Base-by-base conservation (phyloP, 2,797 vertebrate species). In the Epinephelus malabaricus region DNA sequence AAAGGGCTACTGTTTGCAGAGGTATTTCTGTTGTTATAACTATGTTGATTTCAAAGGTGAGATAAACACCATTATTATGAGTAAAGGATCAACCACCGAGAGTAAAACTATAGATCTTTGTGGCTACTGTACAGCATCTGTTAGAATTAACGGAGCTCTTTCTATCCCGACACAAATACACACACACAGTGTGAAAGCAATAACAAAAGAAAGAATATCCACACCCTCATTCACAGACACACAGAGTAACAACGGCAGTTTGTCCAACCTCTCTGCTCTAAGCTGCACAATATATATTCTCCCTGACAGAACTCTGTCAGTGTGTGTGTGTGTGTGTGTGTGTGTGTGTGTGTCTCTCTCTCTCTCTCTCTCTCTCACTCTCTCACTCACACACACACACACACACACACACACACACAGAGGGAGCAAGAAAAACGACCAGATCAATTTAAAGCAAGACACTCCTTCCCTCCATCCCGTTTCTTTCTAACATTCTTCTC, bases 401-500 rank as follows among this genome's bases (percentile, higher is more conserved):
- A 21, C 21, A 21, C 21, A 21, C 21, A 21, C 21, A 21, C 21
- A 21, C 21, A 21, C 21, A 21, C 27, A 6, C 38, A 40, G 73
- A 11, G 18, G 1, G 45, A 54, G 51, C 21, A 25, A 73, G 79
- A 55, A 51, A 23, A 69, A 66, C 12, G 14, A 75, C 72, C 46
- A n/a, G 15, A 74, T 70, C 43, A 78, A 50, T 84, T 69, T 70
- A 85, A 51, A 74, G 40, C 65, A 49, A 5, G 62, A 70, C 61
- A 58, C 66, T 78, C 76, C 67, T 77, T 71, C 51, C 67, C 70
- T 51, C 58, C 77, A 68, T 8, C 21, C 69, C 12, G 9, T 43
- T 43, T 43, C 40, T 78, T 38, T 63, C 66, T 51, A 47, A 61
- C 64, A 70, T 76, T 82, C 74, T 30, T 53, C 19, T 51, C 21